Percentiles rank a stretch among this genome's conserved stretches.
These are phyloP conservation scores for Aphodius granarius DNA, from an alignment of 2,888 invertebrate species.

Conservation along the genomic window DNA sequence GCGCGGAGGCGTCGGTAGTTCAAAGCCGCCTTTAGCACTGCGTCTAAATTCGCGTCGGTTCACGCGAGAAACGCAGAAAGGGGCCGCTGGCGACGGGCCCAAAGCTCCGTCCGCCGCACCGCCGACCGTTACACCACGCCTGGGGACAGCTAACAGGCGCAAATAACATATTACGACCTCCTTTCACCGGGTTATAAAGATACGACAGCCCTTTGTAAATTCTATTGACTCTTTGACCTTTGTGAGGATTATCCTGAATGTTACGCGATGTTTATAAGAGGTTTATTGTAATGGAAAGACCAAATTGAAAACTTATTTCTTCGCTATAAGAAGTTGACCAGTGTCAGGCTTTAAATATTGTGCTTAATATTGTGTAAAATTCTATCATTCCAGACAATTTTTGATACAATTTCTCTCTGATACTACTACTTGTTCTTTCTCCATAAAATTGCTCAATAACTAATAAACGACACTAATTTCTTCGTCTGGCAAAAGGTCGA, in stretches of 20 bases:
- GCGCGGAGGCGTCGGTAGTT: not conserved
- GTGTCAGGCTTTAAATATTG: too few species aligned
- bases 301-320: too few species aligned
- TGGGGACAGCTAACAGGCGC: not conserved
- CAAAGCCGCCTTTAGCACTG: not conserved
- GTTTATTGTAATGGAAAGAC: not conserved
- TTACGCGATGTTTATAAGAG: not conserved
- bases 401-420: too few species aligned
- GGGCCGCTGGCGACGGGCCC: not conserved
- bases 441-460: too few species aligned
- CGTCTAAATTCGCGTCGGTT: not conserved
- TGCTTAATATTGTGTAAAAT: too few species aligned
- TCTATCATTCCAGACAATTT: too few species aligned
- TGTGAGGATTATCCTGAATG: not conserved
- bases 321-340: too few species aligned
- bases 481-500: not conserved
- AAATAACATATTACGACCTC: not conserved
- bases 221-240: not conserved
- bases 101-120: not conserved
- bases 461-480: too few species aligned
- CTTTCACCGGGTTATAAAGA: not conserved
- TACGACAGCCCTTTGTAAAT: not conserved
- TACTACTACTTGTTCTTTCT: too few species aligned
- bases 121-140: not conserved
- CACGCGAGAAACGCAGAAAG: not conserved